Base-by-base conservation (phyloP, 1,140 invertebrate species). In the Drosophila ohnishii region DNA sequence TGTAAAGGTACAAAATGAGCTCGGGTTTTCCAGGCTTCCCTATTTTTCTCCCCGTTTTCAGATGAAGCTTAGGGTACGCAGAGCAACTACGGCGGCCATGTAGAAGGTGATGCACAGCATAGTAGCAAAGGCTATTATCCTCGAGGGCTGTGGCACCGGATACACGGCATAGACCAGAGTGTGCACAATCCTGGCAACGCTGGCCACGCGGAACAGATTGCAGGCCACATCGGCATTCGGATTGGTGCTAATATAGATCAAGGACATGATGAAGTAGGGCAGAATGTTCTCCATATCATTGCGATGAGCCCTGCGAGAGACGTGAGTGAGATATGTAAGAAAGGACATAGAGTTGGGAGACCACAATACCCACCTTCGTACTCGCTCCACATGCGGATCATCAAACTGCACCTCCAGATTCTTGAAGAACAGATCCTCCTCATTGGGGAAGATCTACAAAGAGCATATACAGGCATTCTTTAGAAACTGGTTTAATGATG, bases 201-300 rank as follows among this genome's bases (percentile, higher is more conserved):
- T 92, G 77, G 94, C 95, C 3, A 92, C 73, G 34, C 93, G 92
- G 74, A 95, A 95, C 40, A 95, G 83, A 25, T 91, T 89, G 30
- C 92, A 90, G 32, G 95, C 95, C 1, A 93, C 48, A 3, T 61
- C 80, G 4, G 83, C 37, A 35, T 86, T 84, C 11, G 95, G 95
- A 66, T 92, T 92, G 2, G 94, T 95, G 53, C 81, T 80, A 28
- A 95, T 85, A 83, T 95, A 96, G 0, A 95, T 65, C 16, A 93
- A 90, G 4, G 93, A 94, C 59, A 94, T 92, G 2, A 93, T 84
- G 10, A 95, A 92, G 91, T 95, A 96, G 0, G 94, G 92, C 16
- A 94, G 80, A 51, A 95, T 93, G 72, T 95, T 96, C 82, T 96
- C 95, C 70, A 96, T 83, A 74, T 96, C 95, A 77, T 96, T 96